Conservation (phyloP, 2,888 invertebrate genomes). For the Limnephilus rhombicus region DNA sequence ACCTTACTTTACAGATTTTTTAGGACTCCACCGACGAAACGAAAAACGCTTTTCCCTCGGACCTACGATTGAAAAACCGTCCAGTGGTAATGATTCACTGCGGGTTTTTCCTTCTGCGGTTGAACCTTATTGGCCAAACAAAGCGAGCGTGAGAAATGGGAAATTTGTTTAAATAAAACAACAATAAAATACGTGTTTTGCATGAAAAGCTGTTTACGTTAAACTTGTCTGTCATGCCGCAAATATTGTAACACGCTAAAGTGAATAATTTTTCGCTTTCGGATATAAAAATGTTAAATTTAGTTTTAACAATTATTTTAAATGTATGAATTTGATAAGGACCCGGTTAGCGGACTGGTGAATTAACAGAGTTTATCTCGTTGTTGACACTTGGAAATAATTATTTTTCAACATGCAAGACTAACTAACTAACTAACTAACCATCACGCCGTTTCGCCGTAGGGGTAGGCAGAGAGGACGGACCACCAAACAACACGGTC, state of each 20-base stretch:
- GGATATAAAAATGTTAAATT: neutral
- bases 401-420: neutral
- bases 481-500: too few species aligned
- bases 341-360: neutral
- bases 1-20: neutral
- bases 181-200: slow-evolving; percentile 9
- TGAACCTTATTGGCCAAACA: slow-evolving; percentile 15
- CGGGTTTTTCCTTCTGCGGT: slow-evolving; percentile 30
- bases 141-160: slow-evolving; percentile 13
- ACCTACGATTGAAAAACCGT: slow-evolving; percentile 15
- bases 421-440: too few species aligned
- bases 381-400: neutral
- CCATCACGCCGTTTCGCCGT: too few species aligned
- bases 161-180: slow-evolving; percentile 39
- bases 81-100: slow-evolving; percentile 38
- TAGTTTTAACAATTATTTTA: neutral
- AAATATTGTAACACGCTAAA: neutral
- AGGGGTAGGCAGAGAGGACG: too few species aligned
- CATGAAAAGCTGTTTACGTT: neutral
- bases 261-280: neutral
- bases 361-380: neutral
- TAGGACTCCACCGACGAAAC: neutral
- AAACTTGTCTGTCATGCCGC: neutral
- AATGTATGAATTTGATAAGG: neutral
- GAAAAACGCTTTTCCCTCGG: neutral